phyloP scores from a whole-genome alignment of 2,888 invertebrate species.

The Agapostemon virescens region DNA sequence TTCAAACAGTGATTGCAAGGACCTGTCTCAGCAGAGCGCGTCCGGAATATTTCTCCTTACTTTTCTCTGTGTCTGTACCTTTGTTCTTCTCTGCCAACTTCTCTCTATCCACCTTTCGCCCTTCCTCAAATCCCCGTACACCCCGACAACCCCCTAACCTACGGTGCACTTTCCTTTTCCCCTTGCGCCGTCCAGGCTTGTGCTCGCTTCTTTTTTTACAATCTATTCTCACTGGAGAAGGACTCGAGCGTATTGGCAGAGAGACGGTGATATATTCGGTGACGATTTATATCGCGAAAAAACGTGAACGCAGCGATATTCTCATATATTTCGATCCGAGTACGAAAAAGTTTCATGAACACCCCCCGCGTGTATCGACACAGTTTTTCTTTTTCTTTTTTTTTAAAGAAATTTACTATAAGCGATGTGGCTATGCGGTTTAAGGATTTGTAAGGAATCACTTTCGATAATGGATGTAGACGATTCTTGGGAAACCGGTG shows the following conservation, averaged over 20 bases:
- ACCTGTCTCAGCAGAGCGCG: constrained; percentile 76
- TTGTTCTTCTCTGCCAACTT: constrained; percentile 53
- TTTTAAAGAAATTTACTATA: background rate
- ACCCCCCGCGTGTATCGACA: background rate
- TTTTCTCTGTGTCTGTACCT: constrained; percentile 63
- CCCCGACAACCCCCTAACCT: background rate
- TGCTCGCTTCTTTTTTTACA: constrained; percentile 24
- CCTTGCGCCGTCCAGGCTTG: constrained; percentile 27
- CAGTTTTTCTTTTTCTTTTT: too few species aligned
- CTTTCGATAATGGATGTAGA: background rate
- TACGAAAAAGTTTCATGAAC: background rate
- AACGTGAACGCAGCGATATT: constrained; percentile 41
- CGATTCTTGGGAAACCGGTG: background rate
- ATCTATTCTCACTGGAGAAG: constrained; percentile 25
- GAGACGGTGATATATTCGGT: constrained; percentile 44
- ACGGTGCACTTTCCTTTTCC: background rate
- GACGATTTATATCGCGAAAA: constrained; percentile 52
- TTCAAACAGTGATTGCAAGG: constrained; percentile 79
- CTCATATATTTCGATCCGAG: constrained; percentile 23
- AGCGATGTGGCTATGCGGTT: background rate
- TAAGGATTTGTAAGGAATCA: background rate
- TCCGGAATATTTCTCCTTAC: constrained; percentile 74
- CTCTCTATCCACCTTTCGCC: constrained; percentile 20
- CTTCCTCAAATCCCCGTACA: background rate
- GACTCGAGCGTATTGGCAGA: constrained; percentile 41